These are phyloP conservation scores for Poeciliopsis occidentalis DNA, from an alignment of 2,113 vertebrate species.

Conservation along the genomic window DNA sequence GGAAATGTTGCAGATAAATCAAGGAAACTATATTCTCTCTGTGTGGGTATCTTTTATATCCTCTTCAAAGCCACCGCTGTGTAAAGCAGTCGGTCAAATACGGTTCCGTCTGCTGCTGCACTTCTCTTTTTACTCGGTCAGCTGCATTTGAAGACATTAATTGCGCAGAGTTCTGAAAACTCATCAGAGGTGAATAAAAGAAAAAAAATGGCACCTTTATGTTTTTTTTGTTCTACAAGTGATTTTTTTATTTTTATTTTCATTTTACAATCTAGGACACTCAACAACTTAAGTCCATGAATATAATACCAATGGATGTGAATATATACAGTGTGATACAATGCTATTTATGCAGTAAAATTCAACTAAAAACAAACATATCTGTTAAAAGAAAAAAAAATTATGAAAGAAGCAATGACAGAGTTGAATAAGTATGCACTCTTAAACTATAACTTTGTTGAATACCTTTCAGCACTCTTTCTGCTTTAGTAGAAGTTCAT, in stretches of 20 bases:
- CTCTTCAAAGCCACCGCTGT: conserved; percentile 40
- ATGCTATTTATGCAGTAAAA: too few species aligned
- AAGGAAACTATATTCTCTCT: conserved; percentile 45
- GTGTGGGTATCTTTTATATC: conserved; percentile 52
- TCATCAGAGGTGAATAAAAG: background rate
- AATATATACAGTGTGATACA: background rate
- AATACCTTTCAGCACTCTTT: too few species aligned
- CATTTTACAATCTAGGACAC: background rate
- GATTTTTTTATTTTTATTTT: background rate
- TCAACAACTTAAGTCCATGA: background rate
- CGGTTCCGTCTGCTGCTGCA: conserved; percentile 35
- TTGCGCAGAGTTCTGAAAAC: conserved; percentile 13
- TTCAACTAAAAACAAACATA: background rate
- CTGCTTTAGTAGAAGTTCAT: too few species aligned
- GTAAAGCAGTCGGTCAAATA: conserved; percentile 49
- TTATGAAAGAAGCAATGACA: too few species aligned
- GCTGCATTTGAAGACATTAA: background rate
- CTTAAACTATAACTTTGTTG: too few species aligned
- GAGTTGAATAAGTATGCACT: too few species aligned
- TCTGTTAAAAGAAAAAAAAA: too few species aligned
- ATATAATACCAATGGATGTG: background rate
- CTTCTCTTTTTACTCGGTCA: background rate
- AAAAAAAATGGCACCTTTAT: background rate
- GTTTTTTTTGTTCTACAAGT: background rate
- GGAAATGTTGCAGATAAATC: conserved; percentile 69